A percentile compares a stretch with the other conserved stretches of the same genome.
phyloP scores from a whole-genome alignment of 2,888 invertebrate species.

The Epinotia bilunana region DNA sequence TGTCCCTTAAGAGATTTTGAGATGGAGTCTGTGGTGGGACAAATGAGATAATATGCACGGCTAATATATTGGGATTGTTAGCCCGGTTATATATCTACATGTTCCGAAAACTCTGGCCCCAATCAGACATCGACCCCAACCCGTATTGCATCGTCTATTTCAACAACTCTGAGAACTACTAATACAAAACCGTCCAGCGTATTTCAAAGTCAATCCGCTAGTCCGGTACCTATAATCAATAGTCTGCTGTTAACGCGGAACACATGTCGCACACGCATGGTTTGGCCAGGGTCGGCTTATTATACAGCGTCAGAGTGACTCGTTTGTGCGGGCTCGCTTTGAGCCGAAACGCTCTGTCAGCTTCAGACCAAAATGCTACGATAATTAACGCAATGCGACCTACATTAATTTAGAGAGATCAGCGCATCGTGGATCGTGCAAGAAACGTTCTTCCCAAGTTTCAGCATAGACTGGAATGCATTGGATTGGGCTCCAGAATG shows the following conservation, averaged over 20 bases:
- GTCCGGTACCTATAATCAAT: not conserved
- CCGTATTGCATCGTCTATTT: not conserved
- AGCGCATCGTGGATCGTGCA: not conserved
- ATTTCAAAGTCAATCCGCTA: not conserved
- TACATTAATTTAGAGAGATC: conserved; percentile 10
- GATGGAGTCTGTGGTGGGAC: too few relatives aligned
- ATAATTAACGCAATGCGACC: conserved; percentile 21
- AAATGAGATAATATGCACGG: too few relatives aligned
- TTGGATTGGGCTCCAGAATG: too few relatives aligned
- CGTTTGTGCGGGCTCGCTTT: conserved; percentile 12
- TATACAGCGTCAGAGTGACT: not conserved
- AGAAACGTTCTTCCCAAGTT: not conserved
- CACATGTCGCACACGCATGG: not conserved
- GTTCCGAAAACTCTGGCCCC: too few relatives aligned
- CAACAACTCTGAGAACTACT: not conserved
- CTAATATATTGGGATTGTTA: too few relatives aligned
- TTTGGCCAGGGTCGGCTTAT: not conserved
- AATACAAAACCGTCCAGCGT: not conserved
- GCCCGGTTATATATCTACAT: too few relatives aligned
- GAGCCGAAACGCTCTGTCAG: conserved; percentile 22
- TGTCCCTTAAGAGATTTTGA: too few relatives aligned
- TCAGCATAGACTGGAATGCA: not conserved
- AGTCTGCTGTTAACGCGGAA: not conserved
- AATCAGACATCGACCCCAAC: not conserved
- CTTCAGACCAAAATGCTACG: conserved; percentile 7